Evolutionary conservation across 2,113 vertebrate genomes (phyloP).

Genomic region (pig (Sus scrofa)): T2T-Sscrofa CM000830.6:98836501-98837000

Average conservation of each 20-base stretch:
- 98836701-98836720: slow-evolving; percentile 9
- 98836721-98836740: slow-evolving; percentile 20
- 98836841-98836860: background rate
- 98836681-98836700: slow-evolving; percentile 22
- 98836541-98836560: background rate
- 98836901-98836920: slow-evolving; percentile 27
- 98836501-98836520: background rate
- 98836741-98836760: slow-evolving; percentile 35
- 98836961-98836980: slow-evolving; percentile 9
- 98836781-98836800: background rate
- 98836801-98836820: background rate
- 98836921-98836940: slow-evolving; percentile 12
- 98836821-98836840: slow-evolving; percentile 34
- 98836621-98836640: slow-evolving; percentile 22
- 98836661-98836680: background rate
- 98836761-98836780: slow-evolving; percentile 43
- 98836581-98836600: background rate
- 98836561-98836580: slow-evolving; percentile 48
- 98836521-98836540: background rate
- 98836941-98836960: slow-evolving; percentile 34
- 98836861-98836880: slow-evolving; percentile 19
- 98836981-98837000: background rate
- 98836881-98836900: background rate
- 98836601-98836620: slow-evolving; percentile 42
- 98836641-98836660: background rate